Conservation (phyloP, 2,113 vertebrate genomes). For the Myrmecobius fasciatus region DNA sequence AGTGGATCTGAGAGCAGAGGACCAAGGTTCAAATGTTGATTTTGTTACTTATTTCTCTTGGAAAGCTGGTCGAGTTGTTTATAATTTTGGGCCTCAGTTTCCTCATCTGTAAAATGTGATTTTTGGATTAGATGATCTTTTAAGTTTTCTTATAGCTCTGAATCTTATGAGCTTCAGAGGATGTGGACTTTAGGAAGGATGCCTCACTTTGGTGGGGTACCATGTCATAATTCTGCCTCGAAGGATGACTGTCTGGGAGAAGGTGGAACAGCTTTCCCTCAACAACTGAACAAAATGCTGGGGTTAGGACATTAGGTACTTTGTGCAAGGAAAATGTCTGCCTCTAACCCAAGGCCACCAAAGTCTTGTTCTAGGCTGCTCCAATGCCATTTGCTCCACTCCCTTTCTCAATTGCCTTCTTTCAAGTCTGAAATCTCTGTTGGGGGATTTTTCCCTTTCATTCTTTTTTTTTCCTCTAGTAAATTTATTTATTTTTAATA, state of each 20-base stretch:
- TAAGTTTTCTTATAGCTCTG: not conserved
- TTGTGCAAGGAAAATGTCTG: not conserved
- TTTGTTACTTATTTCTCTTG: not conserved
- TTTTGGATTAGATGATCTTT: not conserved
- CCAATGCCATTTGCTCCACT: not conserved
- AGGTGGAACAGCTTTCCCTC: not conserved
- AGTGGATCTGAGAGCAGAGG: not conserved
- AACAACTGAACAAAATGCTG: not conserved
- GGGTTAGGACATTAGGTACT: not conserved
- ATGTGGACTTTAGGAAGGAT: not conserved
- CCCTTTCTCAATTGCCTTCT: not conserved
- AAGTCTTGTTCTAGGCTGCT: not conserved
- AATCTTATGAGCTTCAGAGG: not conserved
- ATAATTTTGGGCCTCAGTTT: not conserved
- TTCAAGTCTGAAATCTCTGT: not conserved
- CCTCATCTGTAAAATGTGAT: not conserved
- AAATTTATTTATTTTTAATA: no score
- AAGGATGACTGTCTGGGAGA: not conserved
- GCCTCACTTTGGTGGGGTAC: not conserved
- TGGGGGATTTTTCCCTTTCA: not conserved
- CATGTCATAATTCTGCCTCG: not conserved
- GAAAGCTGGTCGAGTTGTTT: not conserved
- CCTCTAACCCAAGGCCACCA: not conserved
- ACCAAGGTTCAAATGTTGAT: not conserved
- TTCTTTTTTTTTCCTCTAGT: no score